A percentile compares a stretch with the other conserved stretches of the same genome.
phyloP scores from a whole-genome alignment of 2,113 vertebrate species.

The Corydoras sp. region DNA sequence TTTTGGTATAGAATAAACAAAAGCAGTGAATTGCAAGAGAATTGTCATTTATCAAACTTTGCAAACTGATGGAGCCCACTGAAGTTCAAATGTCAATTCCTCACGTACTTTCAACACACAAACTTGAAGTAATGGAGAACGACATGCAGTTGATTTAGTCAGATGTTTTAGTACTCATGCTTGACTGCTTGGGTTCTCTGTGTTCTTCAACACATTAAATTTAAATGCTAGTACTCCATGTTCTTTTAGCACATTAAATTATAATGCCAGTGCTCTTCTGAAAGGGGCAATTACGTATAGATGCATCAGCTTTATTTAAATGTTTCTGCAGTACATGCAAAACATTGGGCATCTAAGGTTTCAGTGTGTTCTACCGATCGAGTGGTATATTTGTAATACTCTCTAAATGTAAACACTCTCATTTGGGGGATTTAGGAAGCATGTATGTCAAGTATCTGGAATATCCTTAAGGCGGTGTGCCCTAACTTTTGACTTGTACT shows the following conservation, averaged over 20 bases:
- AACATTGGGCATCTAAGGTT: background rate
- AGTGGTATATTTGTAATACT: background rate
- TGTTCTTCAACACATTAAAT: constrained; percentile 2
- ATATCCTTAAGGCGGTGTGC: no score
- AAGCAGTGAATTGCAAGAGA: no score
- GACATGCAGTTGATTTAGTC: no score
- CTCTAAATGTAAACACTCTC: constrained; percentile 35
- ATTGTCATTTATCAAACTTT: no score
- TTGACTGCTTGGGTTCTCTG: background rate
- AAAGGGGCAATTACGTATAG: constrained; percentile 4
- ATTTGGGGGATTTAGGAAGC: no score
- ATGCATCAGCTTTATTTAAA: background rate
- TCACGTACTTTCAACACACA: no score
- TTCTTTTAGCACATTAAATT: constrained; percentile 1
- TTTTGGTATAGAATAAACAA: no score
- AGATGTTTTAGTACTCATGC: background rate
- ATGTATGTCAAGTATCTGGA: no score
- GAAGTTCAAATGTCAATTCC: no score
- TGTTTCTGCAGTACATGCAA: background rate
- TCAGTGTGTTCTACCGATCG: background rate
- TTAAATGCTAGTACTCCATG: constrained; percentile 2
- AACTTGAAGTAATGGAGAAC: no score
- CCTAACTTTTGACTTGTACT: no score
- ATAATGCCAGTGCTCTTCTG: background rate
- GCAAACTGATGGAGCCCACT: no score